These are phyloP conservation scores for Aptenodytes forsteri DNA, from an alignment of 2,113 vertebrate genomes.

Conservation along the genomic window DNA sequence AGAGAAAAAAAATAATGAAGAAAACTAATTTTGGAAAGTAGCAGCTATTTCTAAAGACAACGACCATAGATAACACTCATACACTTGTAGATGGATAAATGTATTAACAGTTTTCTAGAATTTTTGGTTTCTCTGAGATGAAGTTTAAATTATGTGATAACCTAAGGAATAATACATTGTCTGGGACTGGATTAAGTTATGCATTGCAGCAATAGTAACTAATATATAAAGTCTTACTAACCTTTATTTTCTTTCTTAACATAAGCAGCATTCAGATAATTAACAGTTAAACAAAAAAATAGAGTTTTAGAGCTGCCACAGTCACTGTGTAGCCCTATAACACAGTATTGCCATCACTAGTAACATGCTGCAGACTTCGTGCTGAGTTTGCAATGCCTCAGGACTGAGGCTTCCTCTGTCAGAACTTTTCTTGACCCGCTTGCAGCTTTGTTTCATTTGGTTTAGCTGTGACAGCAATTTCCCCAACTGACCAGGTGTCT, in stretches of 20 bases:
- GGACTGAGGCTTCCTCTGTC: background rate
- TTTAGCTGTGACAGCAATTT: background rate
- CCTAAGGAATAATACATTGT: background rate
- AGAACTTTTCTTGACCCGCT: background rate
- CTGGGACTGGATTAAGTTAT: background rate
- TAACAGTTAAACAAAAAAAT: background rate
- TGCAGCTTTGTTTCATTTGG: background rate
- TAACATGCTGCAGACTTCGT: accelerated
- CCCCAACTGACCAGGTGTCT: background rate
- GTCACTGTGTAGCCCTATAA: background rate
- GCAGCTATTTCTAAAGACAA: background rate
- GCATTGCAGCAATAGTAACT: background rate
- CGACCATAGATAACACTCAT: background rate
- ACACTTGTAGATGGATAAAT: background rate
- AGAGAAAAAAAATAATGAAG: background rate
- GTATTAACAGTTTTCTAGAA: background rate
- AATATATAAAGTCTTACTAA: background rate
- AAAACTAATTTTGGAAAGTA: background rate
- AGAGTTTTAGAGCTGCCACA: background rate
- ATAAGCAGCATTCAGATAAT: background rate
- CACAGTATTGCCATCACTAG: background rate
- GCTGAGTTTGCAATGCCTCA: background rate
- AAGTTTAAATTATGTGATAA: background rate
- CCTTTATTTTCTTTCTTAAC: background rate
- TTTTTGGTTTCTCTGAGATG: background rate